phyloP scores from a whole-genome alignment of 92 coral and sea anemone genomes.

The Actinostola sp. region DNA sequence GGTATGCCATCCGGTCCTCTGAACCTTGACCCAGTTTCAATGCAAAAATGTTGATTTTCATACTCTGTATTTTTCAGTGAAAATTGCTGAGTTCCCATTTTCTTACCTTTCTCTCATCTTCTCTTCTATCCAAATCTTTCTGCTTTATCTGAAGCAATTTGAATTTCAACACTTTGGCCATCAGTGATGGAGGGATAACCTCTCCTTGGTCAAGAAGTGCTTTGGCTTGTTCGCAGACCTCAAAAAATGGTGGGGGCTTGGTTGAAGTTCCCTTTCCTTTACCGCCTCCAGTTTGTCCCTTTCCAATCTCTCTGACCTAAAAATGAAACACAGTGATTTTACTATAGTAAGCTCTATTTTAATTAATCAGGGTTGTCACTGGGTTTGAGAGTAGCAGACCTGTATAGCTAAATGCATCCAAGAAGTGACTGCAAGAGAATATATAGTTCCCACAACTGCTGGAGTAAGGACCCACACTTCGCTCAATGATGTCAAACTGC shows the following conservation, averaged over 20 bases:
- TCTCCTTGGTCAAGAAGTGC: conserved; percentile 93
- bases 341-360: too few species aligned
- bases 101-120: conserved; percentile 87
- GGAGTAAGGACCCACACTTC: too few species aligned
- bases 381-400: not conserved
- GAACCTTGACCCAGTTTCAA: too few species aligned
- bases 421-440: not conserved
- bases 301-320: conserved; percentile 86
- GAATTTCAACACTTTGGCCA: conserved; percentile 95
- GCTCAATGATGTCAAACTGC: too few species aligned
- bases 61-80: not conserved
- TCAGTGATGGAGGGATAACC: conserved; percentile 69
- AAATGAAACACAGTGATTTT: not conserved
- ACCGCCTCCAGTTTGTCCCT: conserved; percentile 75
- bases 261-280: conserved; percentile 85
- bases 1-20: too few species aligned
- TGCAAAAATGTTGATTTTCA: too few species aligned
- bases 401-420: not conserved
- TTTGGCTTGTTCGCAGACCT: conserved; percentile 96
- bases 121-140: conserved; percentile 91
- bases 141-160: conserved; percentile 84
- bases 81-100: not conserved
- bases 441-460: too few species aligned
- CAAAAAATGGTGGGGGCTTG: conserved; percentile 88
- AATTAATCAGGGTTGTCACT: too few species aligned